These are phyloP conservation scores for Danionella dracula DNA, from an alignment of 2,797 vertebrate genomes.

Conservation along the genomic window DNA sequence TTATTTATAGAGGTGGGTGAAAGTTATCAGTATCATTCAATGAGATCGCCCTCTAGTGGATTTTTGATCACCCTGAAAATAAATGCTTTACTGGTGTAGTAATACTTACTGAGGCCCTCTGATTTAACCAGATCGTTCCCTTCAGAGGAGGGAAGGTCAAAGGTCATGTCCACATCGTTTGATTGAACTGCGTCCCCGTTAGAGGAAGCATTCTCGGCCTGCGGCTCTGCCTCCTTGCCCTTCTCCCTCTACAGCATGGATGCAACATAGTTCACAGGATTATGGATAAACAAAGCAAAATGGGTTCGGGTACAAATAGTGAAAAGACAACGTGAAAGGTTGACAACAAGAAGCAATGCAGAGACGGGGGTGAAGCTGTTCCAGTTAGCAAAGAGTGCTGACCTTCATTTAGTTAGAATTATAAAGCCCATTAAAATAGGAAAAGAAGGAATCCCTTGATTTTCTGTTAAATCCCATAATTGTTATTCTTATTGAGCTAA, in stretches of 20 bases:
- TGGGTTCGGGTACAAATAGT: background rate
- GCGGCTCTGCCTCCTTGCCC: constrained; percentile 63
- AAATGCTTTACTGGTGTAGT: no score
- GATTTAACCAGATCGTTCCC: constrained; percentile 34
- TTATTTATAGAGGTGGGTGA: background rate
- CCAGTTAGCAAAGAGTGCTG: background rate
- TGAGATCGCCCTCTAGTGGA: background rate
- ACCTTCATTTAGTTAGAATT: background rate
- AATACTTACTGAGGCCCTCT: constrained; percentile 43
- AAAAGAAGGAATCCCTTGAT: no score
- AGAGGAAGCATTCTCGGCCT: constrained; percentile 27
- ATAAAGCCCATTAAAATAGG: background rate
- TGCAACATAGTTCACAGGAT: constrained; percentile 43
- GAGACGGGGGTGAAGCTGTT: background rate
- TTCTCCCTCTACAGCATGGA: constrained; percentile 67
- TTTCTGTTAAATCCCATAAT: no score
- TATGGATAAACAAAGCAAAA: constrained; percentile 31
- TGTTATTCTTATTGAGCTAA: no score
- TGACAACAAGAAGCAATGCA: background rate
- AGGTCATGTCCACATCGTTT: constrained; percentile 24
- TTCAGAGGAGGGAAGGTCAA: constrained; percentile 30
- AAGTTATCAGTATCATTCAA: background rate
- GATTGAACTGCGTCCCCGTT: constrained; percentile 37
- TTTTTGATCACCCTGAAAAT: background rate
- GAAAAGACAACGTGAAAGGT: background rate